phyloP scores from a whole-genome alignment of 1,140 invertebrate species.

The Brachionus rubens region DNA sequence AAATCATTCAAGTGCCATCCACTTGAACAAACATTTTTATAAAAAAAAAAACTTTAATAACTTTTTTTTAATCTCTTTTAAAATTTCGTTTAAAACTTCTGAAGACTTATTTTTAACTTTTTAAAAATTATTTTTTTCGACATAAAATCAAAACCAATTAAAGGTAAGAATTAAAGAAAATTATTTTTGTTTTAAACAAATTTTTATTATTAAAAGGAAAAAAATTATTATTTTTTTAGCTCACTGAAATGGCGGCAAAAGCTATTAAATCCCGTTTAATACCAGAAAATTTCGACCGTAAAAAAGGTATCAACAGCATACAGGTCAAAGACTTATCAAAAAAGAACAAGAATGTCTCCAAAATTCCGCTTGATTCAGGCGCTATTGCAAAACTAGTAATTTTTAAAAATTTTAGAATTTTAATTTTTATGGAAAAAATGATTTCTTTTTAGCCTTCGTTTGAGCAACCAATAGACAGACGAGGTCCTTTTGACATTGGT shows the following conservation, averaged over 20 bases:
- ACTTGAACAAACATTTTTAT: no score
- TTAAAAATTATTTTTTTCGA: background rate
- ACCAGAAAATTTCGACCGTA: constrained; percentile 10
- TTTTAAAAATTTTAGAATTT: background rate
- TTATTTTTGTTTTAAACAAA: background rate
- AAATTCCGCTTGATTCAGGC: constrained; percentile 20
- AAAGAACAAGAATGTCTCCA: background rate
- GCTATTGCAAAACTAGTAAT: constrained; percentile 15
- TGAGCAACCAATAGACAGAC: constrained; percentile 14
- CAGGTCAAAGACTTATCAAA: background rate
- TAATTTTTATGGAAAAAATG: background rate
- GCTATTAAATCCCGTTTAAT: constrained; percentile 1
- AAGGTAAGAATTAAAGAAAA: constrained; percentile 11
- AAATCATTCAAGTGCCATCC: no score
- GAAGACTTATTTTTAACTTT: no score
- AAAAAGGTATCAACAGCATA: background rate
- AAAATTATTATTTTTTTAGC: no score
- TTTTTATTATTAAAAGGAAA: no score
- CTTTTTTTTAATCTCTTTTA: no score
- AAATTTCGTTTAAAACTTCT: no score
- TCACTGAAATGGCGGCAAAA: background rate
- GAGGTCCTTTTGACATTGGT: constrained; percentile 41
- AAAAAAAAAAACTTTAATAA: no score
- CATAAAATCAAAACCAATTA: no score
- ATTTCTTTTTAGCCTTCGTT: constrained; percentile 31